Conservation (phyloP, 2,113 vertebrate genomes). For the Montifringilla adamsi region DNA sequence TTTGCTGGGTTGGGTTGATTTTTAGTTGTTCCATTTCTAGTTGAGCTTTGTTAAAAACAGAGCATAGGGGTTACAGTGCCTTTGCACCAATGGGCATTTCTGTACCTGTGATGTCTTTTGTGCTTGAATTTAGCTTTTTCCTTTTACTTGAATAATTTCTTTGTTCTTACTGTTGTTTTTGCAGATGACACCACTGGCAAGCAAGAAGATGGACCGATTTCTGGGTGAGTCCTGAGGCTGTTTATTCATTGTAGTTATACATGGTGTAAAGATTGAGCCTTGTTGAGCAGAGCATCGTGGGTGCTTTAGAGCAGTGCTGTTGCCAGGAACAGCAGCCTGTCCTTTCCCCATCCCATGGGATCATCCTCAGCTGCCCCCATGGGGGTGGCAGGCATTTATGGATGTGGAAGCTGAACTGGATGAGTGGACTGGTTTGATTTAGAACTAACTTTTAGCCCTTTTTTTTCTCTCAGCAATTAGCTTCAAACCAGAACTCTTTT, state of each 20-base stretch:
- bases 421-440: not conserved
- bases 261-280: not conserved
- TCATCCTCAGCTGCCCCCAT: rapidly evolving
- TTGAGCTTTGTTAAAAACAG: not conserved
- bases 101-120: not conserved
- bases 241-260: not conserved
- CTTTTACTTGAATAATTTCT: not conserved
- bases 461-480: not conserved
- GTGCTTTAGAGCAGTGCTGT: not conserved
- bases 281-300: rapidly evolving
- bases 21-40: not conserved
- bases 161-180: not conserved
- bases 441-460: not conserved
- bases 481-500: not conserved
- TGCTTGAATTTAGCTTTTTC: not conserved
- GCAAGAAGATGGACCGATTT: conserved; percentile 67
- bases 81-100: not conserved
- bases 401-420: not conserved
- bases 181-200: conserved; percentile 68
- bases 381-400: not conserved
- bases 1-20: not conserved
- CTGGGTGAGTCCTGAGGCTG: conserved; percentile 55
- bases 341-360: not conserved
- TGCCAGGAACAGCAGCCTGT: not conserved
- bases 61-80: rapidly evolving